Evolutionary conservation across 2,888 invertebrate genomes (phyloP).

Genomic region (Dasypogon diadema): DNA sequence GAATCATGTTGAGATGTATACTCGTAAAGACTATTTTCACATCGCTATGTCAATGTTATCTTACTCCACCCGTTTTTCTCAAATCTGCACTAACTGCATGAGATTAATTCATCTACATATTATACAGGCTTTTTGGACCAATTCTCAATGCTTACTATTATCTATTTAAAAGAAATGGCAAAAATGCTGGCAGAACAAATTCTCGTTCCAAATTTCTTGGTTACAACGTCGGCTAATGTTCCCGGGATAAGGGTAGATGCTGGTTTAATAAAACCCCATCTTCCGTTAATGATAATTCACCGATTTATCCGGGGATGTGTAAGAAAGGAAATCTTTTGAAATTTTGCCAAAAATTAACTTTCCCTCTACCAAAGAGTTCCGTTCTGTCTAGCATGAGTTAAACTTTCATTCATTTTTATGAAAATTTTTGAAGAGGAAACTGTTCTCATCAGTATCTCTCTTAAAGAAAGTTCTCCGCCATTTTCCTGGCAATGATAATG

Average conservation of each 20-base stretch:
- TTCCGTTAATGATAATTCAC: slow-evolving; percentile 44
- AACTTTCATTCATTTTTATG: neutral
- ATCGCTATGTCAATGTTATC: no score
- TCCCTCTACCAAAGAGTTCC: neutral
- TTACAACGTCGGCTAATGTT: neutral
- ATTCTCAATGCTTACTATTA: no score
- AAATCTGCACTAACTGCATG: no score
- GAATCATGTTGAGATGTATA: no score
- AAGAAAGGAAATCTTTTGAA: slow-evolving; percentile 12
- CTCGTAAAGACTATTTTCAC: no score
- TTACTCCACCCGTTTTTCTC: no score
- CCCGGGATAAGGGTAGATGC: neutral
- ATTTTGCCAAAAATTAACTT: slow-evolving; percentile 17
- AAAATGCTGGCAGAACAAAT: neutral
- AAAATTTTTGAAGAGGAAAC: neutral
- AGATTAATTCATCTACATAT: no score
- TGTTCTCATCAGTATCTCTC: neutral
- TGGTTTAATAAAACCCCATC: slow-evolving; percentile 7
- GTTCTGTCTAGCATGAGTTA: slow-evolving; percentile 1
- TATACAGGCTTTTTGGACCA: no score
- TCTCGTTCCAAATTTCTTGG: neutral
- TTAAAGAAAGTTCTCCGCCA: neutral
- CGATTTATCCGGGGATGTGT: neutral
- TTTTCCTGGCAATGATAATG: neutral
- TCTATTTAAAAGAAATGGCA: neutral